A percentile compares a stretch with the other conserved stretches of the same genome.
Evolutionary conservation across 1,140 invertebrate genomes (phyloP).

Genomic region (Cyclina sinensis): DNA sequence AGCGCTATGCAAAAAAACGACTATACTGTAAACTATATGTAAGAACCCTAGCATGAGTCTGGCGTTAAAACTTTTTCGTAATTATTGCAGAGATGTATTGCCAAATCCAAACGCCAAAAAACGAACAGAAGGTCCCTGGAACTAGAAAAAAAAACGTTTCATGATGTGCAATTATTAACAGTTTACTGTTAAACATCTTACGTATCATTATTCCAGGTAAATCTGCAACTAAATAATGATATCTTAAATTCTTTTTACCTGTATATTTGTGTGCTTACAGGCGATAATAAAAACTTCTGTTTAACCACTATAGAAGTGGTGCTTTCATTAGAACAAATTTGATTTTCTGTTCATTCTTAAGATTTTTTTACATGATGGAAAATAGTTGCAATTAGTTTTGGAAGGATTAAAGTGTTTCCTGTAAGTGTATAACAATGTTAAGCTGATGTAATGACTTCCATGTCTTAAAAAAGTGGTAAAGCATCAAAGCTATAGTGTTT

Average conservation of each 20-base stretch:
- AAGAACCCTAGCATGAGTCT: no score
- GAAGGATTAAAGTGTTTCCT: background rate
- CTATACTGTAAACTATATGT: no score
- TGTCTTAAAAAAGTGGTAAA: no score
- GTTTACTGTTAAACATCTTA: background rate
- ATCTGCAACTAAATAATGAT: background rate
- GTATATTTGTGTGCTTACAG: background rate
- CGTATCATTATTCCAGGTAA: background rate
- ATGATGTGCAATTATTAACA: slow-evolving; percentile 2
- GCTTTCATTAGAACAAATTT: background rate
- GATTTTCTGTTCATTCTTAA: background rate
- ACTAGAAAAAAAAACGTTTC: background rate
- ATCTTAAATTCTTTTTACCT: background rate
- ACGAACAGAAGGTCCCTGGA: no score
- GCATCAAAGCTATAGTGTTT: no score
- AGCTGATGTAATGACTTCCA: no score
- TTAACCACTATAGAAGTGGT: background rate
- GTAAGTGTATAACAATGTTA: no score
- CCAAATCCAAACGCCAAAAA: no score
- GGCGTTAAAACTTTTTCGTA: no score
- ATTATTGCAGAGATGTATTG: no score
- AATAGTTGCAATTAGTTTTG: background rate
- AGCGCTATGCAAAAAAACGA: no score
- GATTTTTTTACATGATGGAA: background rate
- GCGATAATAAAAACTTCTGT: background rate